Evolutionary conservation across 2,797 vertebrate genomes (phyloP).

Genomic region (Macrochelys suwanniensis): DNA sequence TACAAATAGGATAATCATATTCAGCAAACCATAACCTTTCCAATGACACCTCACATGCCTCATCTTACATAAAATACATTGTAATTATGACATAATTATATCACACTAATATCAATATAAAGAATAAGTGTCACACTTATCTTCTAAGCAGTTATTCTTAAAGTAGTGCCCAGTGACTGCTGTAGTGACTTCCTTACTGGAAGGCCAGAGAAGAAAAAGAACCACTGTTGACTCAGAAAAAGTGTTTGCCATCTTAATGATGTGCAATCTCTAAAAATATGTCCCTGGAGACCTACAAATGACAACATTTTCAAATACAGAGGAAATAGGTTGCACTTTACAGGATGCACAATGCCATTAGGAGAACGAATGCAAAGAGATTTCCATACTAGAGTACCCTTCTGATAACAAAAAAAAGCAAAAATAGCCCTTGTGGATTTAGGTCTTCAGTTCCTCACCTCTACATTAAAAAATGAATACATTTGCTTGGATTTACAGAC

Average conservation of each 20-base stretch:
- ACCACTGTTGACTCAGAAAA: background rate
- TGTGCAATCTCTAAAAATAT: background rate
- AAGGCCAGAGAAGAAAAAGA: background rate
- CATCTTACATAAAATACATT: no score
- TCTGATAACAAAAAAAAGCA: constrained; percentile 35
- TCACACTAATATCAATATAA: no score
- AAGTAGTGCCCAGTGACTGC: background rate
- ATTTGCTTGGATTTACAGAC: constrained; percentile 46
- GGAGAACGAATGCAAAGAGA: background rate
- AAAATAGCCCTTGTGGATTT: constrained; percentile 36
- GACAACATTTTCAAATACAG: background rate
- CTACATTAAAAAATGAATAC: constrained; percentile 27
- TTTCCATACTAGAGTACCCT: constrained; percentile 41
- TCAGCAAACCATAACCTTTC: no score
- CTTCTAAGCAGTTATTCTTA: background rate
- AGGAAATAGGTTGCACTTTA: background rate
- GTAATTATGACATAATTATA: no score
- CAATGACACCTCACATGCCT: no score
- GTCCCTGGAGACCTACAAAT: background rate
- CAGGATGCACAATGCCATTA: constrained; percentile 20
- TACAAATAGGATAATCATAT: no score
- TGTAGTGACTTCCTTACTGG: fast-evolving
- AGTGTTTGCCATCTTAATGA: background rate
- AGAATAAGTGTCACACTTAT: background rate
- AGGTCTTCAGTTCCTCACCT: background rate